Conservation (phyloP, 2,797 vertebrate genomes). For the Knipowitschia caucasica region DNA sequence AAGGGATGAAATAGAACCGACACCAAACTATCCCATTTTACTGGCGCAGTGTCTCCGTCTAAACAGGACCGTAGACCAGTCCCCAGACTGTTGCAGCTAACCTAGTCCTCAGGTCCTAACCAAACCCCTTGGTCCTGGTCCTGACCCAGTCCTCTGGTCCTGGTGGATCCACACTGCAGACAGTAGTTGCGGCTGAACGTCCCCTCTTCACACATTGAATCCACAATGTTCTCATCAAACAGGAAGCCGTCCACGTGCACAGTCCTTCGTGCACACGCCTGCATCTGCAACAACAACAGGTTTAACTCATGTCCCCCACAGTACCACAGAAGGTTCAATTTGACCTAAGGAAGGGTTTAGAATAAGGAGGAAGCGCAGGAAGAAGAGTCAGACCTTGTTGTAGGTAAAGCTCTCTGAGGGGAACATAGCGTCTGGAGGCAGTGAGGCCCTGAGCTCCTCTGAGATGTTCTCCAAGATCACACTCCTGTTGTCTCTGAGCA, state of each 20-base stretch:
- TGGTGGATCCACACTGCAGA: conserved; percentile 81
- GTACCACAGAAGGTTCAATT: too few species aligned
- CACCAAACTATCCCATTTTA: too few species aligned
- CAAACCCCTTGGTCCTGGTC: too few species aligned
- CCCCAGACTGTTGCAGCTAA: too few species aligned
- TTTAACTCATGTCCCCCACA: too few species aligned
- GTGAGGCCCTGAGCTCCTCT: conserved; percentile 78
- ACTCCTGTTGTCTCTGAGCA: conserved; percentile 63
- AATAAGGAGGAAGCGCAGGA: too few species aligned
- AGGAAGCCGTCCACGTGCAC: conserved; percentile 89
- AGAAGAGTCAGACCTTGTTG: conserved; percentile 68
- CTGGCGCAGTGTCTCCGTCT: too few species aligned
- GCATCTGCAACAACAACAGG: conserved; percentile 70
- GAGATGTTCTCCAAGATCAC: conserved; percentile 77
- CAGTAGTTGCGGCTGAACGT: conserved; percentile 89
- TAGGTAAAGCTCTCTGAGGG: conserved; percentile 75
- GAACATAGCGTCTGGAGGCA: conserved; percentile 81
- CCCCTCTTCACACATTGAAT: conserved; percentile 85
- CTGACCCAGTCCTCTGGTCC: conserved; percentile 79
- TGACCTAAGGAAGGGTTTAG: too few species aligned
- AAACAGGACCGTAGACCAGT: too few species aligned
- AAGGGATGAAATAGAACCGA: too few species aligned
- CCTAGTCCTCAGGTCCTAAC: too few species aligned
- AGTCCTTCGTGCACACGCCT: conserved; percentile 73
- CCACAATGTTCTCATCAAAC: conserved; percentile 87